Evolutionary conservation across 2,888 invertebrate species (phyloP), one percentile per base, ranked within the genome.

Genomic region (Theodoxus fluviatilis): DNA sequence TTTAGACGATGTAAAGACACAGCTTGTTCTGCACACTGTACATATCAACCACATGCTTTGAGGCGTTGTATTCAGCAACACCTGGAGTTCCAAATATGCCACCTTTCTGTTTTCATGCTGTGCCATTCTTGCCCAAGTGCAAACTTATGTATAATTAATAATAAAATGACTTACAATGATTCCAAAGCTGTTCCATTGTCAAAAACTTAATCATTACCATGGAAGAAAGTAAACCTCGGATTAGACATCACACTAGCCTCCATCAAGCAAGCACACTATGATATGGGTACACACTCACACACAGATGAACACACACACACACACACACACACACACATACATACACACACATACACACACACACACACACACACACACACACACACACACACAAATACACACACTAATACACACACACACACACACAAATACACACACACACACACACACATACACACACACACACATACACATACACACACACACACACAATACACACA

Each of bases 371-470:
- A 57, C 57, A 57, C 4, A 57, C 25, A 57, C 15, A 52, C 52
- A 52, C 12, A 52, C 52, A 52, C 52, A 52, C 52, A 52, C 52
- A 52, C 52, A 52, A 18, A 52, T 25, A 52, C 52, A 52, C 52
- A 52, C 52, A 52, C 52, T n/a, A 18, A 52, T 25, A 52, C 2
- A 68, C 18, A 47, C 22, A 18, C 37, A 69, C 15, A 35, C 15
- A 18, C n/a, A 69, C 31, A 4, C n/a, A 35, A 40, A 33, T 9
- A 25, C 12, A 65, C n/a, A 35, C 25, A 38, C 3, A 55, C 12
- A 2, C 52, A 55, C 7, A 43, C 28, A 67, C 38, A 47, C 67
- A 40, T 35, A 33, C 35, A 67, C 38, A 52, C 67, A 67, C 12
- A 52, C 22, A 65, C 33, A 40, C 6, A 38, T 7, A 64, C 31